Evolutionary conservation across 2,113 vertebrate species (phyloP), one percentile per base, ranked within the genome.

Genomic region (Furnarius figulus): DNA sequence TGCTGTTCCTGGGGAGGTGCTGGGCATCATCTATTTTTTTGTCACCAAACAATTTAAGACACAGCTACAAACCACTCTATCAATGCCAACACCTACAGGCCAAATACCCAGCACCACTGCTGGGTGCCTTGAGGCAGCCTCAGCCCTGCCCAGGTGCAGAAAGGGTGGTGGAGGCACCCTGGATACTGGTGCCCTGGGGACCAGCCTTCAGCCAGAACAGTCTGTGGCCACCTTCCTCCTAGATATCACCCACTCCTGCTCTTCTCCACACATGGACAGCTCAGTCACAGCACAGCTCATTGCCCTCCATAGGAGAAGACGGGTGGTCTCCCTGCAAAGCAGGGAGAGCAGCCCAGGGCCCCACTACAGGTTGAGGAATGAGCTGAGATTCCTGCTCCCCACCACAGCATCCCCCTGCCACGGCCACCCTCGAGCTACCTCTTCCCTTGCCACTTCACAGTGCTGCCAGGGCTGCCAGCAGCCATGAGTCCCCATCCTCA

Each of bases 131-230:
- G 4, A 31, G 44, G n/a, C 58, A 39, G n/a, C 68, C 35, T 22
- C 0, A 0, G 28, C 67, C 46, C 62, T 44, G 37, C 17, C 33
- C 6, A 2, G 37, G 12, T n/a, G 16, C 0, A 1, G 35, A 62
- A 31, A 59, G 9, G 20, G 12, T 22, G 15, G 28, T 8, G 5
- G 25, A 10, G 30, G 33, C 33, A n/a, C 35, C 9, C 30, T 14
- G 33, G 22, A 17, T 5, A 25, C 35, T 52, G 46, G 35, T 85
- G 33, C 25, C 22, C 35, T 49, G 25, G 42, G 63, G 24, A 62
- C 27, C 0, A 0, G 14, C 33, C 40, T 20, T 13, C 39, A 55
- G 72, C 31, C 53, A 19, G 56, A n/a, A 31, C 25, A 35, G 52
- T 15, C 74, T 17, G 84, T 42, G 39, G 39, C 30, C 40, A 11